These are phyloP conservation scores for Apis cerana DNA, from an alignment of 1,140 invertebrate genomes.

Conservation along the genomic window DNA sequence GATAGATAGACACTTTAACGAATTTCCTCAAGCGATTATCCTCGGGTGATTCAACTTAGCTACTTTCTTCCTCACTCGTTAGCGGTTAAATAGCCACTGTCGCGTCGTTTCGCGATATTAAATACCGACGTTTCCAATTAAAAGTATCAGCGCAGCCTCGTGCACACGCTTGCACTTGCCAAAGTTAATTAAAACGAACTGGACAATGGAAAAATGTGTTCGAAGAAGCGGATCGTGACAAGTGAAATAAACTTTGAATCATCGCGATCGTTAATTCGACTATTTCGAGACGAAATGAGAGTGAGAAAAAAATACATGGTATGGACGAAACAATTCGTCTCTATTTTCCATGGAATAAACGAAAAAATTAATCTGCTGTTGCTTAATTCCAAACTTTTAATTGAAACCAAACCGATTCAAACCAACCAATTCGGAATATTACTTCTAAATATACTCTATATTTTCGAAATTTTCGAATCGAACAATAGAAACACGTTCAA, in stretches of 20 bases:
- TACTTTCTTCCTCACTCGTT: background rate
- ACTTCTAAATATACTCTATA: no score
- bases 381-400: no score
- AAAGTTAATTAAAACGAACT: slow-evolving; percentile 17
- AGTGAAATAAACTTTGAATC: background rate
- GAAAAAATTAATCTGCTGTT: no score
- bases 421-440: no score
- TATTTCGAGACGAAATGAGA: background rate
- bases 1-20: background rate
- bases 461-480: no score
- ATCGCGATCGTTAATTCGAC: background rate
- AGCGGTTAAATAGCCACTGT: background rate
- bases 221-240: background rate
- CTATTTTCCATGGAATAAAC: no score
- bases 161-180: background rate
- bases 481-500: no score
- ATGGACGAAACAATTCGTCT: no score
- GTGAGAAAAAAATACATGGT: no score
- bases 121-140: slow-evolving; percentile 36
- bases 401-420: no score
- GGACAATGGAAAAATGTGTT: background rate
- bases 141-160: slow-evolving; percentile 3
- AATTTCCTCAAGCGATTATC: background rate
- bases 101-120: slow-evolving; percentile 1
- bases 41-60: background rate